Evolutionary conservation across 2,797 vertebrate genomes (phyloP).

Genomic region (Podarcis siculus): DNA sequence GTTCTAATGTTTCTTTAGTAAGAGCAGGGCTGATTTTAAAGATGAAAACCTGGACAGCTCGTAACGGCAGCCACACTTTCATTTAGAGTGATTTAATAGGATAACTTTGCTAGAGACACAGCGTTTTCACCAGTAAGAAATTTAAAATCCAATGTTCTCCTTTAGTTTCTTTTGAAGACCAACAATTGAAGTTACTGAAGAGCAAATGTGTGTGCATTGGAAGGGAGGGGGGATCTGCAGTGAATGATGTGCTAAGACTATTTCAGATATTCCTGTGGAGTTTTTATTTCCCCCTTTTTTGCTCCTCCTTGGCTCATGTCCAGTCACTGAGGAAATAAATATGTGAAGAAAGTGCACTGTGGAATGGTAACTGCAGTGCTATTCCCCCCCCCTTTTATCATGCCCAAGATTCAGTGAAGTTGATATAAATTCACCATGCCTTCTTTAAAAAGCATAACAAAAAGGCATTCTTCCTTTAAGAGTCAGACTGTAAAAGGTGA

Average conservation of each 20-base stretch:
- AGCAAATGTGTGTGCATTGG: background rate
- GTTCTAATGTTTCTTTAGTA: constrained; percentile 43
- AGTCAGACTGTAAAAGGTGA: constrained; percentile 79
- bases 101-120: constrained; percentile 21
- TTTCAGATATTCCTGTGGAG: constrained; percentile 2
- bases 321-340: constrained; percentile 80
- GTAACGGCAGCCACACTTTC: constrained; percentile 25
- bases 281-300: constrained; percentile 33
- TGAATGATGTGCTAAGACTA: constrained; percentile 33
- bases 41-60: constrained; percentile 19
- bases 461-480: constrained; percentile 78
- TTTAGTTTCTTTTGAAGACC: constrained; percentile 46
- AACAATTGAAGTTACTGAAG: constrained; percentile 7
- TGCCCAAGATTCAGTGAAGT: constrained; percentile 76
- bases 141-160: constrained; percentile 34
- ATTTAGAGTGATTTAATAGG: constrained; percentile 27
- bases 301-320: constrained; percentile 60
- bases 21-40: constrained; percentile 14
- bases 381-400: constrained; percentile 77
- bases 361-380: constrained; percentile 81
- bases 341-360: constrained; percentile 78
- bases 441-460: constrained; percentile 77
- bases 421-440: constrained; percentile 82
- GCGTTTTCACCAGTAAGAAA: constrained; percentile 38
- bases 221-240: constrained; percentile 22